Conservation (phyloP, 92 coral and sea anemone species). For the Isaurus tuberculatus region DNA sequence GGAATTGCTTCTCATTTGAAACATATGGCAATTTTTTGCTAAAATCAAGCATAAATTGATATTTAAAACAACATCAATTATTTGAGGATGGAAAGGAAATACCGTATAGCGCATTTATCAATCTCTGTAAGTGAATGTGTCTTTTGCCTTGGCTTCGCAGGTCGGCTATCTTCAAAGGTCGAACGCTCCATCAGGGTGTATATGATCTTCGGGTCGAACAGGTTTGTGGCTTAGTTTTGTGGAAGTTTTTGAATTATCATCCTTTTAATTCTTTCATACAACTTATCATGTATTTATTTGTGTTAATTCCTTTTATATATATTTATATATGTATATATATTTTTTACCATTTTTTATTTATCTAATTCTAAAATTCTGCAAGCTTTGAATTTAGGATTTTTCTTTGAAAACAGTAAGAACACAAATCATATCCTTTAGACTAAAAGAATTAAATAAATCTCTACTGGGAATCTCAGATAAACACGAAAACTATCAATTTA, state of each 20-base stretch:
- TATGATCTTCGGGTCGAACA: conserved; percentile 92
- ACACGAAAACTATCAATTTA: no score
- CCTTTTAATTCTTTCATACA: background rate
- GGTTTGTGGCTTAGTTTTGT: conserved; percentile 65
- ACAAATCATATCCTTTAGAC: no score
- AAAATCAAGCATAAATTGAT: background rate
- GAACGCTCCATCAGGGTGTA: conserved; percentile 76
- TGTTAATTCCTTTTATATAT: no score
- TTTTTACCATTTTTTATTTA: no score
- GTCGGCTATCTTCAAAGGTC: conserved; percentile 86
- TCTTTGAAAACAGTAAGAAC: no score
- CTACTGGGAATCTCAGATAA: no score
- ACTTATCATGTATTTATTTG: background rate
- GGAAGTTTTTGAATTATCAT: background rate
- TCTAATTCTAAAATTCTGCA: no score
- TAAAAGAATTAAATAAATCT: no score
- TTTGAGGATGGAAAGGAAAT: background rate
- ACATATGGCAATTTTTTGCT: background rate
- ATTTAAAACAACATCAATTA: background rate
- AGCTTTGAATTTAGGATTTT: no score
- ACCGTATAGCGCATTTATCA: background rate
- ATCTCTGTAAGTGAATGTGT: conserved; percentile 11
- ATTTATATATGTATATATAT: no score
- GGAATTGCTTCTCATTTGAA: background rate
- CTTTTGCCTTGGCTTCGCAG: conserved; percentile 53